Conservation (phyloP, 2,797 vertebrate genomes). For the Sebastes jordani region DNA sequence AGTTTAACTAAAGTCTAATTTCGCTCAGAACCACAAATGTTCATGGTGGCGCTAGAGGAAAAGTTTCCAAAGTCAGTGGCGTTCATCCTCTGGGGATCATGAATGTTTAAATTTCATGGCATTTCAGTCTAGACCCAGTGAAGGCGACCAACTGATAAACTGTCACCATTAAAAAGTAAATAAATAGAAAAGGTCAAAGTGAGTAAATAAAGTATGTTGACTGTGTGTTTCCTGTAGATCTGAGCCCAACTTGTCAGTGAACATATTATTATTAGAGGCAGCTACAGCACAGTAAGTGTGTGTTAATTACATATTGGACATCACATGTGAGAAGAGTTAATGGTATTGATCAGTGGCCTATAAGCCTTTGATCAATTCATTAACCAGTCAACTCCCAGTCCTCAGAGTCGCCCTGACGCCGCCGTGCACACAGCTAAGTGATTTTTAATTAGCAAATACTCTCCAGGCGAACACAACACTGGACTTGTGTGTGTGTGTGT, state of each 20-base stretch:
- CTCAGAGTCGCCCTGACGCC: neutral
- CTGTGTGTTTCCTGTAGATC: neutral
- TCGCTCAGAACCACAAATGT: no score
- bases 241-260: neutral
- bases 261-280: neutral
- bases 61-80: neutral
- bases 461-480: neutral
- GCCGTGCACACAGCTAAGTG: conserved; percentile 32
- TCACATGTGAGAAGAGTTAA: conserved; percentile 12
- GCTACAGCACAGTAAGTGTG: neutral
- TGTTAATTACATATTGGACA: conserved; percentile 35
- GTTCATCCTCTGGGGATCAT: neutral
- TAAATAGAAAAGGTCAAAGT: neutral
- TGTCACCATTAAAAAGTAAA: no score
- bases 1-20: no score
- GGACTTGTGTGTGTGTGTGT: neutral
- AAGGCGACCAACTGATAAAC: no score
- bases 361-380: conserved; percentile 63
- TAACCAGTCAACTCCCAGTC: conserved; percentile 27
- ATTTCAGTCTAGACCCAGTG: no score
- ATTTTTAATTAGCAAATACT: conserved; percentile 60
- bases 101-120: no score
- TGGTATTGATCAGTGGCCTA: conserved; percentile 57
- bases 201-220: neutral
- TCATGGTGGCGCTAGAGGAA: neutral